A percentile compares a stretch with the other conserved stretches of the same genome.
These are phyloP conservation scores for Salminus brasiliensis DNA, from an alignment of 2,113 vertebrate genomes.

Conservation along the genomic window DNA sequence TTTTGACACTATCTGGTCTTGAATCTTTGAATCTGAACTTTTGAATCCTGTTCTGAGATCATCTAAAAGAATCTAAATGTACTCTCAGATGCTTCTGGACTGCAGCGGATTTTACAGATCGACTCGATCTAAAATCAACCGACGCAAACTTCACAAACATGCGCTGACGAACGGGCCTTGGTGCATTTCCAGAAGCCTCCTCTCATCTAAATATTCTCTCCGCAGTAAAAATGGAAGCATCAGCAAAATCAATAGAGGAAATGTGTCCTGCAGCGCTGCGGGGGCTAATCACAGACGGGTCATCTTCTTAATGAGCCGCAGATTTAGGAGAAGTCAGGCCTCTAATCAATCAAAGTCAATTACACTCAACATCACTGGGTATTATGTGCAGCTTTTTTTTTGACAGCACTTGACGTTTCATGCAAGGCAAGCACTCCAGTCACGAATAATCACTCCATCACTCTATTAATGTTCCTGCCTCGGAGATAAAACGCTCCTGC, in stretches of 20 bases:
- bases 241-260: conserved; percentile 47
- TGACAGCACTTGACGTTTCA: conserved; percentile 4
- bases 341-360: conserved; percentile 43
- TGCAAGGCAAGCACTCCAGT: conserved; percentile 38
- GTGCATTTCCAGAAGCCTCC: background rate
- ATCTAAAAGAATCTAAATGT: no score
- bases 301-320: conserved; percentile 31
- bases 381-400: conserved; percentile 15
- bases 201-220: background rate
- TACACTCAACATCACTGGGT: conserved; percentile 9
- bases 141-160: background rate
- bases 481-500: background rate
- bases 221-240: conserved; percentile 2
- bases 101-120: no score
- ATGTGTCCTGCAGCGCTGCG: conserved; percentile 6
- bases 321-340: conserved; percentile 27
- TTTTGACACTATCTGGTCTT: no score
- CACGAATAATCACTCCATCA: conserved; percentile 15
- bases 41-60: no score
- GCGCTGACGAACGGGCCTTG: background rate
- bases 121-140: background rate
- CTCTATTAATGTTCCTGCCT: conserved; percentile 31
- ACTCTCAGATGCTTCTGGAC: no score
- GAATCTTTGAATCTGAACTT: no score
- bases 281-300: conserved; percentile 29